Percentiles rank a stretch among this genome's conserved stretches.
phyloP scores from a whole-genome alignment of 2,113 vertebrate species.

The Eira barbara region DNA sequence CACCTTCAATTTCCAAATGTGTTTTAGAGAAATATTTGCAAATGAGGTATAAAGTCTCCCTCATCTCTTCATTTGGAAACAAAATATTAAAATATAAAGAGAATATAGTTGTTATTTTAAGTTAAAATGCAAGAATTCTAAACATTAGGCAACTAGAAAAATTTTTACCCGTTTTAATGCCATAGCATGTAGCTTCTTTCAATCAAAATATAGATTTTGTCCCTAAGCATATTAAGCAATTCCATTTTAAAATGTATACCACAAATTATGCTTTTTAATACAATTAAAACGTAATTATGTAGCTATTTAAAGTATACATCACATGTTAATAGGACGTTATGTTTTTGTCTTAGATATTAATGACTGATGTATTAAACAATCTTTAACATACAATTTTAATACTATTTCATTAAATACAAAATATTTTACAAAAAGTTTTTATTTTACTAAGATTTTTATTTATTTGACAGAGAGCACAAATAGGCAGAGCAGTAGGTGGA shows the following conservation, averaged over 20 bases:
- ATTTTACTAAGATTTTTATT: background rate
- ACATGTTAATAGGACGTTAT: background rate
- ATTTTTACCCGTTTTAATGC: background rate
- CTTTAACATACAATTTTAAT: background rate
- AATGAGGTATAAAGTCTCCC: background rate
- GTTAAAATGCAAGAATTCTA: slow-evolving; percentile 10
- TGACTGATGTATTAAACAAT: background rate
- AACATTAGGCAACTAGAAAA: background rate
- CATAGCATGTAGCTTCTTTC: background rate
- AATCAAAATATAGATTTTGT: background rate
- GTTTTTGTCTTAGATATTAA: background rate
- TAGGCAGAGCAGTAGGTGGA: background rate
- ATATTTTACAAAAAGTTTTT: background rate
- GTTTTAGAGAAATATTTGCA: slow-evolving; percentile 1
- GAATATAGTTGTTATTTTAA: slow-evolving; percentile 27
- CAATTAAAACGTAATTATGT: background rate
- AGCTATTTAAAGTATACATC: background rate
- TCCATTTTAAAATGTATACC: background rate
- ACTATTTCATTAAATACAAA: background rate
- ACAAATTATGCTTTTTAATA: background rate
- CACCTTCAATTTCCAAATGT: background rate
- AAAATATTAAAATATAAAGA: slow-evolving; percentile 7
- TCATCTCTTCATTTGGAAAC: slow-evolving; percentile 18
- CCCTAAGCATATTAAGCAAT: background rate
- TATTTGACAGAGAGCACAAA: background rate